phyloP scores from a whole-genome alignment of 2,888 invertebrate species.

The Drosophila anomalata region DNA sequence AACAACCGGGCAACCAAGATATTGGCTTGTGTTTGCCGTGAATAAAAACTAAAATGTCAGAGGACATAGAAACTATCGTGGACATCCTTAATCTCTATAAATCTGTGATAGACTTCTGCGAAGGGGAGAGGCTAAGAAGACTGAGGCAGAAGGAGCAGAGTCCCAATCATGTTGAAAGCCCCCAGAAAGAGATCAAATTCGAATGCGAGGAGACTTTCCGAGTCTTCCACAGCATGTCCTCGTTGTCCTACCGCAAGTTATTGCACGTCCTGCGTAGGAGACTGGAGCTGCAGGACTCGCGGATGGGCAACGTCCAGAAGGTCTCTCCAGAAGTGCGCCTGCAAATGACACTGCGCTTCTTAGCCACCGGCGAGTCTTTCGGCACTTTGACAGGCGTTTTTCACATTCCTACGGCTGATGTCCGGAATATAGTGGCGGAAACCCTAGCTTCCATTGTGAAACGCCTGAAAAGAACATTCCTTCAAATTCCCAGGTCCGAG shows the following conservation, averaged over 20 bases:
- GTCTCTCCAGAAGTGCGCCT: constrained; percentile 2
- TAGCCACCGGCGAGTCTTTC: constrained; percentile 12
- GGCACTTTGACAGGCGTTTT: not conserved
- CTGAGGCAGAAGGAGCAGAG: not conserved
- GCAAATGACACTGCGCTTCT: constrained; percentile 3
- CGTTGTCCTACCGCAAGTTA: not conserved
- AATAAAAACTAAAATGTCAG: not conserved
- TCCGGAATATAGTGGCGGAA: not conserved
- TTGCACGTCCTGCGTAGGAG: not conserved
- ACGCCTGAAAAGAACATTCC: not conserved
- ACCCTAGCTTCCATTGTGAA: not conserved
- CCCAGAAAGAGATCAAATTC: not conserved
- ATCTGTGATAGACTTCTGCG: not conserved
- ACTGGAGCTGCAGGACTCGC: not conserved
- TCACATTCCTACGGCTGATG: not conserved
- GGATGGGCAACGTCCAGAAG: not conserved
- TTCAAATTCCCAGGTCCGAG: constrained; percentile 2
- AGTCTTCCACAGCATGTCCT: constrained; percentile 2
- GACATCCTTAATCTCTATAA: not conserved
- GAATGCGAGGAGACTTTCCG: not conserved
- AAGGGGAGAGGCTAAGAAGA: not conserved
- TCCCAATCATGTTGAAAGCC: not conserved
- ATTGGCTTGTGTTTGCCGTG: too few relatives aligned
- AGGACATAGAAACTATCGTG: not conserved
- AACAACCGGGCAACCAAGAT: too few relatives aligned